Conservation (phyloP, 1,140 invertebrate genomes). For the Zaprionus kolodkinae region DNA sequence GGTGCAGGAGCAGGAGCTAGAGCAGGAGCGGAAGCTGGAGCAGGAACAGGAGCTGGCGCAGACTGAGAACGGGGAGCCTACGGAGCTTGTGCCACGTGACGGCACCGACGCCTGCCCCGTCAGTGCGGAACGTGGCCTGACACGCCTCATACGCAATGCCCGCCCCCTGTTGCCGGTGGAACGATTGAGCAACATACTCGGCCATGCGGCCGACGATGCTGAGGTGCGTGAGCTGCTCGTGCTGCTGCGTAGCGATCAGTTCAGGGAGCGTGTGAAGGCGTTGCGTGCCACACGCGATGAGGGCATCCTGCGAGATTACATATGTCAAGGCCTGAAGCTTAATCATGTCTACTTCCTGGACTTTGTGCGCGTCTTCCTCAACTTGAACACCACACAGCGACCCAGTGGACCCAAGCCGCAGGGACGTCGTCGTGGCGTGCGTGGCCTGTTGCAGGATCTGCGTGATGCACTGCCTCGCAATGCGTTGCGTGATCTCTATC, state of each 20-base stretch:
- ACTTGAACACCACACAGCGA: constrained; percentile 31
- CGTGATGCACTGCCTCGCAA: constrained; percentile 56
- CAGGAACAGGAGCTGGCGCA: background rate
- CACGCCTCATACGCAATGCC: constrained; percentile 52
- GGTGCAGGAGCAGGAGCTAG: no score
- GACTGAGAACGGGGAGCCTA: background rate
- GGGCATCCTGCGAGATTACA: constrained; percentile 40
- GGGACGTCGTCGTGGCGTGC: constrained; percentile 49
- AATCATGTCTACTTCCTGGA: constrained; percentile 52
- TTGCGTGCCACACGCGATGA: constrained; percentile 49
- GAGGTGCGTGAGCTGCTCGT: constrained; percentile 41
- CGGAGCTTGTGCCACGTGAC: constrained; percentile 16
- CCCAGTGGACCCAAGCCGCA: constrained; percentile 45
- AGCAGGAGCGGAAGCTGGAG: background rate
- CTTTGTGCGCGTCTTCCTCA: constrained; percentile 46
- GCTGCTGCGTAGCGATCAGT: constrained; percentile 43
- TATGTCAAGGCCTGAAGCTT: constrained; percentile 52
- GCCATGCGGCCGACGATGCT: constrained; percentile 55
- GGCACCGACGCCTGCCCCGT: constrained; percentile 42
- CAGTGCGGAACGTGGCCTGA: constrained; percentile 39
- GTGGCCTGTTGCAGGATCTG: constrained; percentile 56
- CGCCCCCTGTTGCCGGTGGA: constrained; percentile 45
- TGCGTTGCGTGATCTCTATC: constrained; percentile 49
- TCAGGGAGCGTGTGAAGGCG: constrained; percentile 28
- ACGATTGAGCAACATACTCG: constrained; percentile 53